phyloP scores from a whole-genome alignment of 2,113 vertebrate species.

The Furnarius figulus region DNA sequence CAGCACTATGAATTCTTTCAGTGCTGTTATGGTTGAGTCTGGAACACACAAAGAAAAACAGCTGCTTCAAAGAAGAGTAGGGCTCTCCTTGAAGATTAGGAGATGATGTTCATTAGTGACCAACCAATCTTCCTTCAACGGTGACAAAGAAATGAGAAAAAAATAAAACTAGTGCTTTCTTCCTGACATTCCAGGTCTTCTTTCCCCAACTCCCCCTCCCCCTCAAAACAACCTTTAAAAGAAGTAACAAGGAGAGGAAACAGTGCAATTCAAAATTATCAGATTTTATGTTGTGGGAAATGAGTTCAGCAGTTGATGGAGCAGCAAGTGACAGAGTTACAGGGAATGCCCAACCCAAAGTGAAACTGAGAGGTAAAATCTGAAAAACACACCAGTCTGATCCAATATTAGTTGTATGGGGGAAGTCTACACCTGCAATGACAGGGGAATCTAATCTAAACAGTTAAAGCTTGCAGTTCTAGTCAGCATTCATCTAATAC shows the following conservation, averaged over 20 bases:
- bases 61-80: not conserved
- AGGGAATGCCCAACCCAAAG: not conserved
- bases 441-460: not conserved
- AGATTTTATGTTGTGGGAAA: not conserved
- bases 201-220: too few relatives aligned
- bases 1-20: not conserved
- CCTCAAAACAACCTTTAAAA: not conserved
- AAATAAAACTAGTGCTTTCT: not conserved
- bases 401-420: not conserved
- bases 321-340: rapidly evolving
- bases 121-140: not conserved
- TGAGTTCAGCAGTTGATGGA: not conserved
- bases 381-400: not conserved
- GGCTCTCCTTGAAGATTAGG: not conserved
- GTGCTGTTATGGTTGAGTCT: not conserved
- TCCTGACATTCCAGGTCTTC: not conserved
- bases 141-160: not conserved
- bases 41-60: not conserved
- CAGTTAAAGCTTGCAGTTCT: not conserved
- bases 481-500: rapidly evolving
- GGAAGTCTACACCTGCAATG: not conserved
- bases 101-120: not conserved
- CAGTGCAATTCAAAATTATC: not conserved
- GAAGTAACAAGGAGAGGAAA: not conserved
- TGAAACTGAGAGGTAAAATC: not conserved